Conservation (phyloP, 2,888 invertebrate genomes). For the Endomychus coccineus region DNA sequence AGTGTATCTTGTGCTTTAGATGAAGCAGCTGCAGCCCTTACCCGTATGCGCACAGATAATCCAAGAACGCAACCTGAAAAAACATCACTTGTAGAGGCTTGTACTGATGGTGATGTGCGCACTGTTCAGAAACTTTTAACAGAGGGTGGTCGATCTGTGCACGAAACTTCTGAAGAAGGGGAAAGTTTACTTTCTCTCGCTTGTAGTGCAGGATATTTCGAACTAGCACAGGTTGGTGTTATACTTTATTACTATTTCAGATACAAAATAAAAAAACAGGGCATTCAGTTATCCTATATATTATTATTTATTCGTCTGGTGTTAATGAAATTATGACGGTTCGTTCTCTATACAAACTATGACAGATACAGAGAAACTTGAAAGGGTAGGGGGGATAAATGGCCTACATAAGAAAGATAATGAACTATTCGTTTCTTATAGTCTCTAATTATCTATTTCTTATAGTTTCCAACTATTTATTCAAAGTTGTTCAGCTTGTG, state of each 20-base stretch:
- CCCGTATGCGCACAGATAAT: constrained; percentile 91
- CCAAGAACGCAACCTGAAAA: constrained; percentile 45
- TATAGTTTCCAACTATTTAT: too few relatives aligned
- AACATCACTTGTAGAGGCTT: constrained; percentile 78
- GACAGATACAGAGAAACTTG: too few relatives aligned
- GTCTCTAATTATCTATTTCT: too few relatives aligned
- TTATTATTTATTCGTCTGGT: too few relatives aligned
- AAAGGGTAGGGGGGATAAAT: too few relatives aligned
- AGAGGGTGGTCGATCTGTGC: constrained; percentile 88
- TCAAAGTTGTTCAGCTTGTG: too few relatives aligned
- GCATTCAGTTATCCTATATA: too few relatives aligned
- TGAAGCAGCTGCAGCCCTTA: constrained; percentile 93
- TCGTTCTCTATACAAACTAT: too few relatives aligned
- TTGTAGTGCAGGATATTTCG: constrained; percentile 95
- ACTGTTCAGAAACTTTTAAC: constrained; percentile 86
- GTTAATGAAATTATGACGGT: too few relatives aligned
- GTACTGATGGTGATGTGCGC: constrained; percentile 89
- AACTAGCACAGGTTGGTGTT: constrained; percentile 79
- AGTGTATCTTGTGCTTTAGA: constrained; percentile 84
- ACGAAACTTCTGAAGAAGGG: constrained; percentile 96
- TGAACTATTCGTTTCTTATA: too few relatives aligned
- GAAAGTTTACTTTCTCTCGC: constrained; percentile 93
- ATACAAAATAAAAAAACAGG: too few relatives aligned
- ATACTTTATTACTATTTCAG: not conserved
- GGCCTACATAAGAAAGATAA: too few relatives aligned